These are phyloP conservation scores for Andrena trimmerana DNA, from an alignment of 2,888 invertebrate genomes.

Conservation along the genomic window DNA sequence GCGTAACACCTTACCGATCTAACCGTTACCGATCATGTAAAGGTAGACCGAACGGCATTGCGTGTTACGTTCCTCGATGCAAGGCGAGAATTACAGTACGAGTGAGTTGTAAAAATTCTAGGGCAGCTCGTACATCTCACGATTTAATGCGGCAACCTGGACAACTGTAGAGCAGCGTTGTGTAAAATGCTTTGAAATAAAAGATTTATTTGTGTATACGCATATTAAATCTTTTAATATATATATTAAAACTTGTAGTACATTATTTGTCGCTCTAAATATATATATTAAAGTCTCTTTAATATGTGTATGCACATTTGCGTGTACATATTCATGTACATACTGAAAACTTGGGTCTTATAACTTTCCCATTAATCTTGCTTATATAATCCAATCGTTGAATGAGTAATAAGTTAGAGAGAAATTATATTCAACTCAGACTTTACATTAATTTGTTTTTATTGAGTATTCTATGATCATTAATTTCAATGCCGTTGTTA, in stretches of 20 bases:
- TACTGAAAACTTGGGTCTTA: constrained; percentile 4
- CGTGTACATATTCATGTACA: constrained; percentile 8
- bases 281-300: constrained; percentile 31
- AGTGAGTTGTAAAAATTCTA: constrained; percentile 20
- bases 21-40: constrained; percentile 75
- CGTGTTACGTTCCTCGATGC: not conserved
- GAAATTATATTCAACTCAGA: not conserved
- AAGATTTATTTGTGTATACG: constrained; percentile 65
- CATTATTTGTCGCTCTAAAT: not conserved
- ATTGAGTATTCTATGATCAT: not conserved
- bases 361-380: constrained; percentile 7
- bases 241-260: constrained; percentile 26
- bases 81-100: constrained; percentile 23
- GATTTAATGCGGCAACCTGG: constrained; percentile 55
- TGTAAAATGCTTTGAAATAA: constrained; percentile 82
- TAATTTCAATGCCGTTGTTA: not conserved
- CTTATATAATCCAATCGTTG: not conserved
- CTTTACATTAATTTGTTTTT: not conserved
- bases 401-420: not conserved
- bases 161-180: constrained; percentile 79
- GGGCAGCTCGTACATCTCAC: constrained; percentile 51
- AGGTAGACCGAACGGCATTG: constrained; percentile 60
- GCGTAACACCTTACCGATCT: constrained; percentile 78
- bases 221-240: constrained; percentile 54
- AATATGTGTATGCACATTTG: constrained; percentile 40